Evolutionary conservation across 2,888 invertebrate genomes (phyloP).

Genomic region (Prosopocoilus inquinatus): DNA sequence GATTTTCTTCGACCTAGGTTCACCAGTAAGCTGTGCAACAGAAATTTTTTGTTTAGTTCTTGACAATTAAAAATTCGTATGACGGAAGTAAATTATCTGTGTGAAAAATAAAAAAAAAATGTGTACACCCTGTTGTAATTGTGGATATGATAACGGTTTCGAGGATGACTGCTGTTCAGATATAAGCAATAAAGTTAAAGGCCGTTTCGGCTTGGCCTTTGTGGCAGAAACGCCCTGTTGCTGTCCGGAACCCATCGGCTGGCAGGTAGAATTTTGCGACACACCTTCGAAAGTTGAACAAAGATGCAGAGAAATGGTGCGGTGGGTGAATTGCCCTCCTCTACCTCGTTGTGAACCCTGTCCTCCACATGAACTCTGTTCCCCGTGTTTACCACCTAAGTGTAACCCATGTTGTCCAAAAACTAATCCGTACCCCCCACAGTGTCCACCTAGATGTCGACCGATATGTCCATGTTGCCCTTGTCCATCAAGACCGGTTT

Average conservation of each 20-base stretch:
- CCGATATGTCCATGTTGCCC: constrained; percentile 3
- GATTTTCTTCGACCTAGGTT: too few species aligned
- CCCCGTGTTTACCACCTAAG: constrained; percentile 24
- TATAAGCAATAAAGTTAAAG: constrained; percentile 31
- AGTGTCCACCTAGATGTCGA: constrained; percentile 18
- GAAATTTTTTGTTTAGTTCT: neutral
- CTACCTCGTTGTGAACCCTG: constrained; percentile 28
- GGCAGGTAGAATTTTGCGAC: constrained; percentile 46
- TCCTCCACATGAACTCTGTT: constrained; percentile 25
- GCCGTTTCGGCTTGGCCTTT: constrained; percentile 46
- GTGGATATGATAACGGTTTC: constrained; percentile 10
- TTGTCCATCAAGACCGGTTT: constrained; percentile 4
- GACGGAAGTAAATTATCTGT: constrained; percentile 9
- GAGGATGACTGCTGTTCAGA: constrained; percentile 18
- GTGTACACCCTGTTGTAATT: constrained; percentile 9
- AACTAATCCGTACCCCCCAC: constrained; percentile 24
- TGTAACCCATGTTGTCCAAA: constrained; percentile 29
- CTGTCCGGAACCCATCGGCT: constrained; percentile 39
- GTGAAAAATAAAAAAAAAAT: constrained; percentile 12
- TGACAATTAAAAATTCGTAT: constrained; percentile 11
- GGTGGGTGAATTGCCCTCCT: constrained; percentile 44
- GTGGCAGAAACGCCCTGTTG: constrained; percentile 39
- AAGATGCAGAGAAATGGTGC: constrained; percentile 40
- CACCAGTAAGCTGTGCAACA: neutral
- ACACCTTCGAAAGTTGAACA: constrained; percentile 42